phyloP scores from a whole-genome alignment of 2,113 vertebrate species.

The Antigone vipio region DNA sequence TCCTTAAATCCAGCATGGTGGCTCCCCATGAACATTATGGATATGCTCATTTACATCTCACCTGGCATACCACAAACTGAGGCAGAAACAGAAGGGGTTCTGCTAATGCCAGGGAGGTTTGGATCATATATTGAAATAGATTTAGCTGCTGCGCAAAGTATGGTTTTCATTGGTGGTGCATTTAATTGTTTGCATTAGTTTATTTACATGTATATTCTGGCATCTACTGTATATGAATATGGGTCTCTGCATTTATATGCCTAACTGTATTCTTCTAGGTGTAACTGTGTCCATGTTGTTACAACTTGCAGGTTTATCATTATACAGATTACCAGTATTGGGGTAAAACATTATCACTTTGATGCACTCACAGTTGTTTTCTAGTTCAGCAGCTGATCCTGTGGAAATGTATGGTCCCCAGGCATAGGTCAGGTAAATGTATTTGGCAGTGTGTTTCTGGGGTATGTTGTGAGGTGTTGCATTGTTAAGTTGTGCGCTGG shows the following conservation, averaged over 20 bases:
- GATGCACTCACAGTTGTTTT: neutral
- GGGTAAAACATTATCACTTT: neutral
- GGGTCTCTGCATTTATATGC: neutral
- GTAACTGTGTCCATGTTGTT: neutral
- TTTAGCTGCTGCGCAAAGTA: neutral
- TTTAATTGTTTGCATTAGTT: neutral
- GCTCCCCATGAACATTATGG: rapidly evolving
- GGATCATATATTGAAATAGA: neutral
- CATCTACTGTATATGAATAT: neutral
- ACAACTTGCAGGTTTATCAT: neutral
- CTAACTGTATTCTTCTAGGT: neutral
- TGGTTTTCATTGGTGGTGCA: neutral
- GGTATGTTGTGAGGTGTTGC: neutral
- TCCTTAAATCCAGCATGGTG: neutral
- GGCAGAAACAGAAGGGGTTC: neutral
- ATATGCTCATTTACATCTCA: neutral
- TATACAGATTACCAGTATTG: neutral
- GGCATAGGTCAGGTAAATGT: neutral
- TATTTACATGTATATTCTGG: neutral
- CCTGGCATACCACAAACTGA: neutral
- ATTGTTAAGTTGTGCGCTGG: neutral
- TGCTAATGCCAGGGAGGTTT: neutral
- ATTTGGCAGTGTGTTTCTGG: neutral
- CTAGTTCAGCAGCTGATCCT: neutral
- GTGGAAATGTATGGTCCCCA: neutral